Percentiles rank a stretch among this genome's conserved stretches.
Evolutionary conservation across 2,888 invertebrate genomes (phyloP).

Genomic region (Synergus gifuensis): DNA sequence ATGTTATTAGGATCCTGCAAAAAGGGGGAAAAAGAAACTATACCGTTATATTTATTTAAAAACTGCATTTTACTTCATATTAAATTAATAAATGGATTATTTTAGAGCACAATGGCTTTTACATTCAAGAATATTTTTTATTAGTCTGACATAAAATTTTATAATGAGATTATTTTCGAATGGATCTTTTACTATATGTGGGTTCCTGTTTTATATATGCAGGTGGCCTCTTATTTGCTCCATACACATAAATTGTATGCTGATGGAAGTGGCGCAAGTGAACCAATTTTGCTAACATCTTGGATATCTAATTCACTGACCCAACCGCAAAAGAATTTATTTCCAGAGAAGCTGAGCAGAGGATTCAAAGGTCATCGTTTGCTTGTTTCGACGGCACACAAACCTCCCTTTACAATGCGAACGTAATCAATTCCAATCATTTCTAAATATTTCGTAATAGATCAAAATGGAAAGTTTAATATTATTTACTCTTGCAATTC

Average conservation of each 20-base stretch:
- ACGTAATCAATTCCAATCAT: slow-evolving; percentile 75
- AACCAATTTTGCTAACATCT: slow-evolving; percentile 84
- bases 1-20: no score
- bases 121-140: no score
- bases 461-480: neutral
- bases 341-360: slow-evolving; percentile 83
- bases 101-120: no score
- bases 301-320: slow-evolving; percentile 85
- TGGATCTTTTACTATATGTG: no score
- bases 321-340: slow-evolving; percentile 80
- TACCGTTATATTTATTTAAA: no score
- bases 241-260: slow-evolving; percentile 87
- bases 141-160: no score
- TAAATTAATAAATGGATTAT: no score
- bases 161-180: no score
- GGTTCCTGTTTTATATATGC: slow-evolving; percentile 14
- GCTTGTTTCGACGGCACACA: slow-evolving; percentile 84
- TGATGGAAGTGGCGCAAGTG: slow-evolving; percentile 86
- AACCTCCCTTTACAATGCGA: slow-evolving; percentile 87
- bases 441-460: neutral
- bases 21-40: no score
- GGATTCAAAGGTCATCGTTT: slow-evolving; percentile 89
- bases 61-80: no score
- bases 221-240: slow-evolving; percentile 86
- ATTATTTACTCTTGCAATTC: neutral